These are phyloP conservation scores for Alosa sapidissima DNA, from an alignment of 2,797 vertebrate species.

Conservation along the genomic window DNA sequence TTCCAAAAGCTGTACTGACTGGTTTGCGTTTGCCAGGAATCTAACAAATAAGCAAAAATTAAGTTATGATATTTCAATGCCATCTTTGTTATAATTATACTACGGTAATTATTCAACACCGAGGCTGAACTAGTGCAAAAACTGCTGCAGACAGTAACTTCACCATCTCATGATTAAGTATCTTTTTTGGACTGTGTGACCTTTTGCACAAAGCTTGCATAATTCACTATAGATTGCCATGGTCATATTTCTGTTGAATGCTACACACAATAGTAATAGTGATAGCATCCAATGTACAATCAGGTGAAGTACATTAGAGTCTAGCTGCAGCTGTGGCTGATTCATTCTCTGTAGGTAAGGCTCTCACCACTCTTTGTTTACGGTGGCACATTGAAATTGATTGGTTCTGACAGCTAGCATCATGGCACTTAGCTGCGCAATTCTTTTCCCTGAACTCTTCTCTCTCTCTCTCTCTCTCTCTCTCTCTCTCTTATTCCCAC, in stretches of 20 bases:
- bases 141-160: not conserved
- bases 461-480: conserved; percentile 27
- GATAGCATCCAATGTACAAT: conserved; percentile 1
- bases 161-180: not conserved
- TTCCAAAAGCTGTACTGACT: not conserved
- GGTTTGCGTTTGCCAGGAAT: not conserved
- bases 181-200: not conserved
- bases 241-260: not conserved
- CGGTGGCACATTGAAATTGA: conserved; percentile 65
- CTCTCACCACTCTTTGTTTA: conserved; percentile 57
- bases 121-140: not conserved
- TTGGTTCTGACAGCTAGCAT: conserved; percentile 64
- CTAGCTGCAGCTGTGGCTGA: not conserved
- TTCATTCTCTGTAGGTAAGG: conserved; percentile 49
- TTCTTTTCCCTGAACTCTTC: conserved; percentile 48
- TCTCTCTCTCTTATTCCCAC: conserved; percentile 41
- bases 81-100: not conserved
- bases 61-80: not conserved
- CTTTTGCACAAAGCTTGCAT: not conserved
- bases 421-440: conserved; percentile 55
- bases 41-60: not conserved
- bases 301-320: not conserved
- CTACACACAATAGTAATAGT: not conserved
- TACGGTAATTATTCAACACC: not conserved
- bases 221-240: not conserved